phyloP scores from a whole-genome alignment of 1,140 invertebrate species.

The Gonioctena quinquepunctata region DNA sequence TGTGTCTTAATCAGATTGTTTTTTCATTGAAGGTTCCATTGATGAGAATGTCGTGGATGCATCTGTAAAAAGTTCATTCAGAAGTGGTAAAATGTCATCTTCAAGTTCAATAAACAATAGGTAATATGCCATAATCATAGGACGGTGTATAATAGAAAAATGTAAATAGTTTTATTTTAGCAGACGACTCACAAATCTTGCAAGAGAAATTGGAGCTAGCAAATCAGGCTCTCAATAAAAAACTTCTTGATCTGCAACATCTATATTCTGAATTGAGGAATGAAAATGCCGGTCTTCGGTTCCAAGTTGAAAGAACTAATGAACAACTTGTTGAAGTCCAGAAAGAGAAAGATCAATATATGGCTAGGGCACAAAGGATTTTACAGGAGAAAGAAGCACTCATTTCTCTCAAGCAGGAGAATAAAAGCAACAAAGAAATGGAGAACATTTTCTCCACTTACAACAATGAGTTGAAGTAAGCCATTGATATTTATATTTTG shows the following conservation, averaged over 20 bases:
- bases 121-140: background rate
- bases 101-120: slow-evolving; percentile 19
- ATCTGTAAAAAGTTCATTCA: slow-evolving; percentile 15
- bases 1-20: too few species aligned
- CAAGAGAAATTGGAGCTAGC: slow-evolving; percentile 55
- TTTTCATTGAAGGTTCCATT: too few species aligned
- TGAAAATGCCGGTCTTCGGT: slow-evolving; percentile 44
- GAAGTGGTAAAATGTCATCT: slow-evolving; percentile 9
- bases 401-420: slow-evolving; percentile 57
- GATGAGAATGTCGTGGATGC: slow-evolving; percentile 1
- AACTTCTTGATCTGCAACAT: slow-evolving; percentile 55
- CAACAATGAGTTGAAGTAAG: slow-evolving; percentile 48
- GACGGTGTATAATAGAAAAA: background rate
- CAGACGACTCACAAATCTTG: slow-evolving; percentile 44
- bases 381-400: slow-evolving; percentile 78
- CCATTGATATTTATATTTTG: background rate
- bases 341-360: slow-evolving; percentile 71
- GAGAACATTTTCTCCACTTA: slow-evolving; percentile 37
- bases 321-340: slow-evolving; percentile 62
- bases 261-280: slow-evolving; percentile 46
- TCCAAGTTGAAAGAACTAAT: slow-evolving; percentile 59
- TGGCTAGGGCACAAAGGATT: slow-evolving; percentile 71
- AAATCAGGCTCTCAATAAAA: slow-evolving; percentile 55
- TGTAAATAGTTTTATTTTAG: slow-evolving; percentile 34
- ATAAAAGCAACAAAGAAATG: slow-evolving; percentile 23